Percentiles rank a stretch among this genome's conserved stretches.
Evolutionary conservation across 2,797 vertebrate genomes (phyloP).

Genomic region (Lacerta agilis): DNA sequence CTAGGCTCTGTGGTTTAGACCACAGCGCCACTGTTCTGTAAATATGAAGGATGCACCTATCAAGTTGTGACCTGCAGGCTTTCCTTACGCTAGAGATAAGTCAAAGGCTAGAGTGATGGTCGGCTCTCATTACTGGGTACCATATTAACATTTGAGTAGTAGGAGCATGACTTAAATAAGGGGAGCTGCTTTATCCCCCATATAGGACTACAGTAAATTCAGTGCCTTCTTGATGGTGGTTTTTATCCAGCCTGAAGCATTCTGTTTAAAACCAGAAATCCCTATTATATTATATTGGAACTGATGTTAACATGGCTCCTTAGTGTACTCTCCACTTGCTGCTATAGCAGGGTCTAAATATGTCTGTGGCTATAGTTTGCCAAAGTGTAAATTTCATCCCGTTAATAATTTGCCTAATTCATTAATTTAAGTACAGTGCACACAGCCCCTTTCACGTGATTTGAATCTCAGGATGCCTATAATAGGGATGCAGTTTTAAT

Average conservation of each 20-base stretch:
- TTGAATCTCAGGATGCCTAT: background rate
- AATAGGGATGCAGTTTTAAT: background rate
- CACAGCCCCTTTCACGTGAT: background rate
- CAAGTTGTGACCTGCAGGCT: background rate
- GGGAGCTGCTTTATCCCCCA: background rate
- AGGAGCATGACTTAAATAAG: background rate
- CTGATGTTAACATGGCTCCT: background rate
- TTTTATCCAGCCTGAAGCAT: background rate
- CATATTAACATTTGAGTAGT: background rate
- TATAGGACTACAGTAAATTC: background rate
- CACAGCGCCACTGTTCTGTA: background rate
- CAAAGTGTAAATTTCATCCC: background rate
- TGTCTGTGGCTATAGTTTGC: background rate
- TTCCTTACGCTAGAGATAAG: background rate
- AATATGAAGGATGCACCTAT: background rate
- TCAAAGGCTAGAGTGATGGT: background rate
- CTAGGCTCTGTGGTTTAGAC: too few species aligned
- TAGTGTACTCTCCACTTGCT: background rate
- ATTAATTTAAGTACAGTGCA: background rate
- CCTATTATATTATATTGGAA: background rate
- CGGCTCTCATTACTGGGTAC: background rate
- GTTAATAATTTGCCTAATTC: background rate
- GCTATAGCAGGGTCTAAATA: background rate
- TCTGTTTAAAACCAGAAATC: background rate
- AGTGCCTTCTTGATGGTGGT: background rate